These are phyloP conservation scores for Luidia sarsii DNA, from an alignment of 53 echinoderm and acorn worm genomes.

Conservation along the genomic window DNA sequence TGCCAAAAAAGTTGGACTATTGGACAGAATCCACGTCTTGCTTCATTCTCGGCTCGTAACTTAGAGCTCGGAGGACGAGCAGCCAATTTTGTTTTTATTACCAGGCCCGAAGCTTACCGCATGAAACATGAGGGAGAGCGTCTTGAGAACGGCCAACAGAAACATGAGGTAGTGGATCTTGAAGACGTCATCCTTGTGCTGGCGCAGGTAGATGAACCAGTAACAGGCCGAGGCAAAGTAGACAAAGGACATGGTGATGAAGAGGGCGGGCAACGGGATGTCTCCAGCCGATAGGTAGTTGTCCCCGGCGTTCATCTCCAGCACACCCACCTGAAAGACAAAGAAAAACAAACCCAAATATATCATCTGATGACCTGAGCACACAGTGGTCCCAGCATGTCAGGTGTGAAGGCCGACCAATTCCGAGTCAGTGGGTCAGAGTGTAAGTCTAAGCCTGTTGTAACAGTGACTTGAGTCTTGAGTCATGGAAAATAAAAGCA, in stretches of 20 bases:
- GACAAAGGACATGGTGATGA: constrained; percentile 78
- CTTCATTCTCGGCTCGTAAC: background rate
- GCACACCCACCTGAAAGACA: constrained; percentile 3
- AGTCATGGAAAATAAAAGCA: too few species aligned
- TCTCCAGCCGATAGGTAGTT: constrained; percentile 93
- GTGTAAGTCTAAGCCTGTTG: too few species aligned
- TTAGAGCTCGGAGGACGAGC: background rate
- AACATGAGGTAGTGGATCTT: constrained; percentile 99
- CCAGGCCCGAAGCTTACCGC: too few species aligned
- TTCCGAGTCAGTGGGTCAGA: too few species aligned
- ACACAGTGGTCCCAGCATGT: too few species aligned
- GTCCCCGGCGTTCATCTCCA: constrained; percentile 73
- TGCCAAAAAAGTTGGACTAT: too few species aligned
- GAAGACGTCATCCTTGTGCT: constrained; percentile 82
- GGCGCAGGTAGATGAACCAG: constrained; percentile 83
- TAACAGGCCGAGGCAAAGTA: constrained; percentile 74
- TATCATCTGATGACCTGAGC: too few species aligned
- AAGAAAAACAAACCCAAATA: too few species aligned
- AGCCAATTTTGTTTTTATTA: too few species aligned
- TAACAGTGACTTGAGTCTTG: too few species aligned
- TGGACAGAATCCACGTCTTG: background rate
- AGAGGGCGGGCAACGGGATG: constrained; percentile 80
- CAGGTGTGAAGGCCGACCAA: too few species aligned
- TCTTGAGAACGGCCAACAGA: constrained; percentile 75
- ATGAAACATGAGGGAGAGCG: constrained; percentile 91